phyloP scores from a whole-genome alignment of 2,113 vertebrate species.

The Cyanoramphus novaezelandiae region DNA sequence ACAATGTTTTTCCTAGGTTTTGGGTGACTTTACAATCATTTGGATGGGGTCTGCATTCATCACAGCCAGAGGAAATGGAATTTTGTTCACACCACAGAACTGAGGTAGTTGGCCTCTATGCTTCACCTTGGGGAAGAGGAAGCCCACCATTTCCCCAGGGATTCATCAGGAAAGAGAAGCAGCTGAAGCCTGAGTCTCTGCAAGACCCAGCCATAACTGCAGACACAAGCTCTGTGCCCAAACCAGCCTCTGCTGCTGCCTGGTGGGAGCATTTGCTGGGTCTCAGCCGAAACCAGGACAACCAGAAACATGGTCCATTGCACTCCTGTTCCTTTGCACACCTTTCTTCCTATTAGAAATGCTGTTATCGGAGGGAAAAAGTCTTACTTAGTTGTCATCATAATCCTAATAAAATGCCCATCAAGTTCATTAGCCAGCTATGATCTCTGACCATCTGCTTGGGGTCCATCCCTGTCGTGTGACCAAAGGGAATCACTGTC shows the following conservation, averaged over 20 bases:
- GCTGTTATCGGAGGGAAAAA: not conserved
- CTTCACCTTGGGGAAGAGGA: not conserved
- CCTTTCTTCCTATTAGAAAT: not conserved
- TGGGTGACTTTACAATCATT: not conserved
- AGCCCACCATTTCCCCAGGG: not conserved
- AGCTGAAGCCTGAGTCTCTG: not conserved
- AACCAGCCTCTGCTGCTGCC: not conserved
- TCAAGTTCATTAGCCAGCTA: not conserved
- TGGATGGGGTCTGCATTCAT: not conserved
- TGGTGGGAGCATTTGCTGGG: not conserved
- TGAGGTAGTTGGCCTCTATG: not conserved
- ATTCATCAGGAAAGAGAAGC: not conserved
- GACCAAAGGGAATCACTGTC: not conserved
- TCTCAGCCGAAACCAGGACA: not conserved
- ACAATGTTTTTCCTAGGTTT: not conserved
- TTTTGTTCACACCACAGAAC: not conserved
- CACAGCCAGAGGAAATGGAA: not conserved
- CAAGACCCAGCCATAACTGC: not conserved
- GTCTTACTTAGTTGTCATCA: not conserved
- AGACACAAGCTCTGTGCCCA: not conserved
- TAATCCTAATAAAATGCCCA: not conserved
- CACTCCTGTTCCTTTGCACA: not conserved
- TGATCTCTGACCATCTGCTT: not conserved
- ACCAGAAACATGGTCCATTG: accelerated
- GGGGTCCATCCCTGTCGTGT: not conserved